These are phyloP conservation scores for Brachionus sp. DNA, from an alignment of 1,140 invertebrate species.

Conservation along the genomic window DNA sequence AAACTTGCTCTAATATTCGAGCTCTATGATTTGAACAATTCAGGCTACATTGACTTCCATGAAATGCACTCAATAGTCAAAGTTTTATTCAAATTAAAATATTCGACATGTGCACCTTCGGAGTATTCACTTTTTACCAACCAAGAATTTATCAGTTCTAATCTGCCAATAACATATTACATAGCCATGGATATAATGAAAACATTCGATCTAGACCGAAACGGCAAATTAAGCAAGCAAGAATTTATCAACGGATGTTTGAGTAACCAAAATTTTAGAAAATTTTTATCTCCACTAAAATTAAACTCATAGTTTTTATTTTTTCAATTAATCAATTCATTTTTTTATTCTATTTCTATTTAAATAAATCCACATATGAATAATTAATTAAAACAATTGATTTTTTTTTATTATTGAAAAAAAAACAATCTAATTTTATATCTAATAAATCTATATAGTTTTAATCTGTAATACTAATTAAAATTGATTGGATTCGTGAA, in stretches of 20 bases:
- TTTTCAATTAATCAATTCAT: neutral
- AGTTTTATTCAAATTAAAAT: conserved; percentile 34
- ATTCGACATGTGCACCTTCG: neutral
- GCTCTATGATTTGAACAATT: conserved; percentile 8
- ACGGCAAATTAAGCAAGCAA: neutral
- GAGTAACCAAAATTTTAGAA: conserved; percentile 17
- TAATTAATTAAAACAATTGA: neutral
- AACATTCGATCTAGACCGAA: neutral
- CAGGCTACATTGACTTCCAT: conserved; percentile 33
- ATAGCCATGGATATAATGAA: conserved; percentile 41
- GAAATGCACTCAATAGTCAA: conserved; percentile 42
- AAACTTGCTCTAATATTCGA: conserved; percentile 22
- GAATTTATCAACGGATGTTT: conserved; percentile 39
- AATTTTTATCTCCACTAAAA: conserved; percentile 37
- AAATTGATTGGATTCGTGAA: neutral
- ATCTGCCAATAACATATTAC: conserved; percentile 14
- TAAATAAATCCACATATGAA: neutral
- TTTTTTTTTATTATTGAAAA: no score
- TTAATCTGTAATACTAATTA: neutral
- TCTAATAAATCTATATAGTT: neutral
- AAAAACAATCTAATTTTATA: neutral
- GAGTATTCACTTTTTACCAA: neutral
- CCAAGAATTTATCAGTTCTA: neutral
- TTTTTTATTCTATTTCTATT: neutral
- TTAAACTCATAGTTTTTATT: neutral